Percentiles rank a stretch among this genome's conserved stretches.
Evolutionary conservation across 2,797 vertebrate genomes (phyloP).

Genomic region (Chaunax sp.): DNA sequence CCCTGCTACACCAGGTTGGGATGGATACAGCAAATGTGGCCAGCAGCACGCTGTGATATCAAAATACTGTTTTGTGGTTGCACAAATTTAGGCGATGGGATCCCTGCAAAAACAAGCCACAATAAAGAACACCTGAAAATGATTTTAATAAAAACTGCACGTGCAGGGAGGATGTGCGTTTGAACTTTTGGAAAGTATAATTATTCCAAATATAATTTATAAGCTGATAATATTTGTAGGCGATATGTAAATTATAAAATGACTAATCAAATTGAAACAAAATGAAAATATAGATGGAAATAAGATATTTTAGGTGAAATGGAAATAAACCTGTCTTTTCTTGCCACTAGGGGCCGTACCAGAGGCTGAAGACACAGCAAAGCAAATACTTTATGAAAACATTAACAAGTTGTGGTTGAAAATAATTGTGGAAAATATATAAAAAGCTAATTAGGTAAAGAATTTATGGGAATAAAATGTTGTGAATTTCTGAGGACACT

Average conservation of each 20-base stretch:
- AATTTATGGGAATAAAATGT: not conserved
- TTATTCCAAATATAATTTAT: not conserved
- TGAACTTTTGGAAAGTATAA: not conserved
- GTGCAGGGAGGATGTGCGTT: not conserved
- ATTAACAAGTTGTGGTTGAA: not conserved
- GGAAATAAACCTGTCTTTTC: slow-evolving; percentile 30
- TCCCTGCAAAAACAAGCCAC: slow-evolving; percentile 1
- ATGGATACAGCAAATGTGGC: slow-evolving; percentile 55
- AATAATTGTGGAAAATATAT: not conserved
- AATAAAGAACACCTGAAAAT: not conserved
- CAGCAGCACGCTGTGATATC: slow-evolving; percentile 36
- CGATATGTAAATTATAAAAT: no score
- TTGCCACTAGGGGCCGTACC: slow-evolving; percentile 83
- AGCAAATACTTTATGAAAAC: slow-evolving; percentile 25
- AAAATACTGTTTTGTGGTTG: slow-evolving; percentile 37
- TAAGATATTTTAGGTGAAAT: slow-evolving; percentile 20
- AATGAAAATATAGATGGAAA: not conserved
- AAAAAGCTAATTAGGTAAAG: no score
- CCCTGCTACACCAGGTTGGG: slow-evolving; percentile 54
- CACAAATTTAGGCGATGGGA: slow-evolving; percentile 29
- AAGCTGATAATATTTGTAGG: not conserved
- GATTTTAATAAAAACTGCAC: not conserved
- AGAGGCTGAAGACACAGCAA: slow-evolving; percentile 48
- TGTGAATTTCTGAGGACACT: accelerated
- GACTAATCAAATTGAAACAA: not conserved